Conservation (phyloP, 92 coral and sea anemone genomes). For the Heliopora coerulea region DNA sequence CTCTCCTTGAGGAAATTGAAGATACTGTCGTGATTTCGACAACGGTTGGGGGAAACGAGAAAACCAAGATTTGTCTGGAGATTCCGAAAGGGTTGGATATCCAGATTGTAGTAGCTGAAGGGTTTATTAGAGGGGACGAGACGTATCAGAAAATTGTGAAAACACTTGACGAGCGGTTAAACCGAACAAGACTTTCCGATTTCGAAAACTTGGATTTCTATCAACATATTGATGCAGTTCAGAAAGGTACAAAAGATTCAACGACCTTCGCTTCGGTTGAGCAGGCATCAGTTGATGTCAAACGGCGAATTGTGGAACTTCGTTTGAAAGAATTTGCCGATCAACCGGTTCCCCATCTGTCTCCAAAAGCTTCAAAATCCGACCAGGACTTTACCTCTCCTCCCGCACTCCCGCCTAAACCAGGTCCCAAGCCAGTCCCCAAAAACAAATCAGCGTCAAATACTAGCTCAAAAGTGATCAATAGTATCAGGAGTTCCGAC, state of each 20-base stretch:
- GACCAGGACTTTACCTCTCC: too few species aligned
- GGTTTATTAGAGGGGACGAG: conserved; percentile 80
- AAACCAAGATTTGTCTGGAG: background rate
- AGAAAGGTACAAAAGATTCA: background rate
- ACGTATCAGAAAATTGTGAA: conserved; percentile 50
- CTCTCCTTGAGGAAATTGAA: background rate
- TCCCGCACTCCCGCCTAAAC: too few species aligned
- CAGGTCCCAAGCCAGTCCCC: too few species aligned
- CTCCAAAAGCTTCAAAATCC: background rate
- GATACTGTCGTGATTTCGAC: background rate
- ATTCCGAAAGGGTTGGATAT: conserved; percentile 72
- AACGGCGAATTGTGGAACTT: background rate
- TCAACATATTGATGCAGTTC: background rate
- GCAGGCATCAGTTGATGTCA: too few species aligned
- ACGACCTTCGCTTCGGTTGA: too few species aligned
- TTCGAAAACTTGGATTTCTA: conserved; percentile 5
- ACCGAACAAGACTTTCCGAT: background rate
- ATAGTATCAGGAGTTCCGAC: too few species aligned
- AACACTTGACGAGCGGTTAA: conserved; percentile 9
- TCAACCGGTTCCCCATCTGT: too few species aligned
- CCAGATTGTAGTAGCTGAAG: conserved; percentile 77
- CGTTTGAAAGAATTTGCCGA: too few species aligned
- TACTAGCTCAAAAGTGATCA: too few species aligned
- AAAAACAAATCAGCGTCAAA: background rate
- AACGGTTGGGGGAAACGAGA: background rate